A percentile compares a stretch with the other conserved stretches of the same genome.
Evolutionary conservation across 2,888 invertebrate species (phyloP).

Genomic region (Schizaphis graminum): DNA sequence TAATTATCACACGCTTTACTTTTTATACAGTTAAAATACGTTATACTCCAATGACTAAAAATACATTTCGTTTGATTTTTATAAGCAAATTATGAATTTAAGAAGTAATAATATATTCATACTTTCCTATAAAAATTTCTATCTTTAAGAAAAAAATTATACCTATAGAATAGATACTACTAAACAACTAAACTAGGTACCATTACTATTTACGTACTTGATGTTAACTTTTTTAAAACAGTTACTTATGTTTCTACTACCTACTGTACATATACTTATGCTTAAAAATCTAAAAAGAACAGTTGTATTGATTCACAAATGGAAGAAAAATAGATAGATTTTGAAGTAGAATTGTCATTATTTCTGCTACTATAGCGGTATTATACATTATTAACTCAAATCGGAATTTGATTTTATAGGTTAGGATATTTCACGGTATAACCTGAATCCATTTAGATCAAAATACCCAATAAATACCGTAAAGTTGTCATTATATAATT

Average conservation of each 20-base stretch:
- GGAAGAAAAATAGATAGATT: background rate
- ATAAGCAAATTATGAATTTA: background rate
- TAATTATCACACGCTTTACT: background rate
- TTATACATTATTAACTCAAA: background rate
- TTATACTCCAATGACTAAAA: background rate
- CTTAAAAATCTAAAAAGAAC: background rate
- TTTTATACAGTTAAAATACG: background rate
- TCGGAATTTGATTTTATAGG: background rate
- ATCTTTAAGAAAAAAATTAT: background rate
- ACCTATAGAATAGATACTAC: background rate
- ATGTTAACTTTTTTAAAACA: background rate
- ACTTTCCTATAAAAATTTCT: background rate
- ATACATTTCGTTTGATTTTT: background rate
- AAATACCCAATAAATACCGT: conserved; percentile 12
- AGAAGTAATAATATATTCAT: background rate
- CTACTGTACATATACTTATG: background rate
- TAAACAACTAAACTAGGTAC: too few relatives aligned
- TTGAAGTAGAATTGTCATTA: background rate
- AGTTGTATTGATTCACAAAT: background rate
- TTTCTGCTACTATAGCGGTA: background rate
- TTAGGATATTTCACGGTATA: conserved; percentile 38
- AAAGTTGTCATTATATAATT: conserved; percentile 24
- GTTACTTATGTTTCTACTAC: background rate
- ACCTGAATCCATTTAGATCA: background rate
- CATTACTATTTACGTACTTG: background rate